Evolutionary conservation across 2,113 vertebrate genomes (phyloP), one percentile per base, ranked within the genome.

Genomic region (Pteruthius melanotis): DNA sequence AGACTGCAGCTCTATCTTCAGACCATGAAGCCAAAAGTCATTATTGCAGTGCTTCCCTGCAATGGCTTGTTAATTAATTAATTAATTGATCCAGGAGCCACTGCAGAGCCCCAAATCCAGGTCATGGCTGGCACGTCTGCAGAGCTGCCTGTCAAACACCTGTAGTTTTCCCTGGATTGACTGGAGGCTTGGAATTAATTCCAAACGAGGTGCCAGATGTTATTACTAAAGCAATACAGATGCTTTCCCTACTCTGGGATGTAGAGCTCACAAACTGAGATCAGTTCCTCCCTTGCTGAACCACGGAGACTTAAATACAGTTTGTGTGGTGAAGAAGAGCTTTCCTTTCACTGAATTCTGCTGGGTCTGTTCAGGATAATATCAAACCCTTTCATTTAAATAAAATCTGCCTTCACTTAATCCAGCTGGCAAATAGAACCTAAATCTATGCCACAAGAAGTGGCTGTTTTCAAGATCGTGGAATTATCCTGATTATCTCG

Each of bases 181-280:
- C 15, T 26, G 7, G 50, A 80, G 53, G 24, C 37, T 81, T 61
- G 57, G 14, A 60, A 37, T 53, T 26, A 57, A 83, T 72, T 45
- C n/a, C 18, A 68, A 57, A 49, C 1, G 4, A 54, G 44, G 19
- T 44, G 27, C 70, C 57, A 82, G 31, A 33, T 42, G 24, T 53
- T 76, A 44, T 18, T 39, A 17, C 60, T 23, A 21, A 68, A 80
- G 77, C 60, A 37, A 3, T n/a, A 15, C 17, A n/a, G 50, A 33
- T 53, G 13, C 27, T 72, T 72, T 54, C 15, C 22, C 13, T 44
- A 0, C 24, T 15, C 5, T 0, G 2, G 27, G 81, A n/a, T 1
- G 2, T 75, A 30, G 17, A 82, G 26, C 37, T 76, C 31, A 5
- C 28, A 44, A 60, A 68, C 0, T 28, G 37, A 49, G 31, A 82